Evolutionary conservation across 2,888 invertebrate species (phyloP).

Genomic region (Arenicola marina): DNA sequence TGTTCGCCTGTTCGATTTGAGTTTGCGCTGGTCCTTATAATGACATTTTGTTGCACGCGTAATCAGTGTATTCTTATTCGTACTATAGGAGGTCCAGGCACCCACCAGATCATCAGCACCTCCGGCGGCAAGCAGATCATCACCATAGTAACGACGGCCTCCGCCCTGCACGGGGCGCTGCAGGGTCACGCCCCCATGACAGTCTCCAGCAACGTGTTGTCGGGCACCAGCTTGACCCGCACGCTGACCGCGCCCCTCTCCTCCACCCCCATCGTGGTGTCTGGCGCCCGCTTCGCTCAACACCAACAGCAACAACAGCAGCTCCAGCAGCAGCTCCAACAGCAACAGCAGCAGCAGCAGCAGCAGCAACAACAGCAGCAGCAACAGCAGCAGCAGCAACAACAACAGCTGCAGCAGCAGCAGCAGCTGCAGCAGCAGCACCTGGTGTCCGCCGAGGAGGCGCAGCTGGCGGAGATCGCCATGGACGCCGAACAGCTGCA

Average conservation of each 20-base stretch:
- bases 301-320: too few species aligned
- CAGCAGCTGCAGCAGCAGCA: neutral
- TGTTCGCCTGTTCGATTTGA: too few species aligned
- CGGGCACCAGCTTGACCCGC: neutral
- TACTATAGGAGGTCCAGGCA: constrained; percentile 5
- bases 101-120: constrained; percentile 30
- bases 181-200: neutral
- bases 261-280: constrained; percentile 31
- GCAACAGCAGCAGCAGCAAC: too few species aligned
- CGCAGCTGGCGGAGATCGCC: neutral
- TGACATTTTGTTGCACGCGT: too few species aligned
- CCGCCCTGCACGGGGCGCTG: constrained; percentile 12
- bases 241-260: constrained; percentile 39
- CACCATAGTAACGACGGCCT: constrained; percentile 33
- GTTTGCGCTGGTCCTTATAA: too few species aligned
- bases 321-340: constrained; percentile 7
- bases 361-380: too few species aligned
- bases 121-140: constrained; percentile 33
- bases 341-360: constrained; percentile 9
- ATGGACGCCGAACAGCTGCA: neutral
- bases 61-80: too few species aligned
- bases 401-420: too few species aligned
- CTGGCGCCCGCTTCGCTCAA: too few species aligned
- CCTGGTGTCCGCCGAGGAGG: constrained; percentile 24
- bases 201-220: constrained; percentile 1